These are phyloP conservation scores for Tiliacea aurago DNA, from an alignment of 2,888 invertebrate species.

Conservation along the genomic window DNA sequence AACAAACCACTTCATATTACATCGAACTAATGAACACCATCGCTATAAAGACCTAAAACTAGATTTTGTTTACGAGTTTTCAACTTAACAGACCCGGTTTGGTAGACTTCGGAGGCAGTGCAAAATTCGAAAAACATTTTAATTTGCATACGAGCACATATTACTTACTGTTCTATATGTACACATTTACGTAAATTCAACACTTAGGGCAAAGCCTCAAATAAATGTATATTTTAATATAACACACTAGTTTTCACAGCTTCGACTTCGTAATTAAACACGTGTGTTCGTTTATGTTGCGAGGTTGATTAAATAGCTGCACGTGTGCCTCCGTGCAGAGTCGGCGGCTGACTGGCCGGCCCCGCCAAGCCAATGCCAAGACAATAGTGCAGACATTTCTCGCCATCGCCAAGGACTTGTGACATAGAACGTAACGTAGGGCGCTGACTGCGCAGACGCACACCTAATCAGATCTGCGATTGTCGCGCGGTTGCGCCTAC, in stretches of 20 bases:
- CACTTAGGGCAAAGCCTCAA: conserved; percentile 22
- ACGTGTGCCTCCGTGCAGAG: conserved; percentile 65
- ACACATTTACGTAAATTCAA: conserved; percentile 37
- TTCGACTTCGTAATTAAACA: conserved; percentile 65
- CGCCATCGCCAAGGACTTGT: conserved; percentile 81
- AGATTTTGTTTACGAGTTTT: conserved; percentile 38
- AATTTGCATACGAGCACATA: conserved; percentile 18
- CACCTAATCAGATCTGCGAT: conserved; percentile 51
- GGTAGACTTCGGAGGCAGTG: conserved; percentile 5
- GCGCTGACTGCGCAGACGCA: conserved; percentile 63
- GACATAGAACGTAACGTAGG: conserved; percentile 77
- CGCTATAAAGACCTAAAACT: conserved; percentile 40
- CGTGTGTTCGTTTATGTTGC: conserved; percentile 64
- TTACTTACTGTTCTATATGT: conserved; percentile 57
- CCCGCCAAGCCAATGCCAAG: conserved; percentile 66
- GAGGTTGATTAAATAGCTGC: conserved; percentile 38
- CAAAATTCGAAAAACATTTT: conserved; percentile 37
- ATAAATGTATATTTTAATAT: conserved; percentile 27
- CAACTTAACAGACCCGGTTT: conserved; percentile 52
- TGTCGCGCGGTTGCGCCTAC: conserved; percentile 25
- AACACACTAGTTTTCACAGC: conserved; percentile 57
- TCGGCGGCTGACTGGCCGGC: conserved; percentile 73
- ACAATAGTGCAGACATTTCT: conserved; percentile 68
- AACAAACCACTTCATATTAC: conserved; percentile 27
- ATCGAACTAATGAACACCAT: conserved; percentile 19